phyloP scores from a whole-genome alignment of 2,113 vertebrate species.

The Silurus asotus region DNA sequence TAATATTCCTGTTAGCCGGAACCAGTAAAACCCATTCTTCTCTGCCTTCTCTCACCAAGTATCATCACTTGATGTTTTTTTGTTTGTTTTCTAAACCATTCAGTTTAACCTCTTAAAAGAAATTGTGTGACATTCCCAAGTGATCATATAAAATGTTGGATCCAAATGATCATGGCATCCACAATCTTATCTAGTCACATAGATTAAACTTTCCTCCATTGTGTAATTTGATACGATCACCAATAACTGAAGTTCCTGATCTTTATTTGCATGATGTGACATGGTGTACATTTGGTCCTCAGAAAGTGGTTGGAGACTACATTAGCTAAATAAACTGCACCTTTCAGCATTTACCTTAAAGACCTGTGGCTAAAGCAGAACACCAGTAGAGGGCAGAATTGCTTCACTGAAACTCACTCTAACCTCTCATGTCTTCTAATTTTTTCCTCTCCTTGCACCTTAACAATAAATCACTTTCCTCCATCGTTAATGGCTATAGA shows the following conservation, averaged over 20 bases:
- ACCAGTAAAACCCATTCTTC: background rate
- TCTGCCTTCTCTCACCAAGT: background rate
- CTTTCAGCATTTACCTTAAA: background rate
- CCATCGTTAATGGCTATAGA: constrained; percentile 79
- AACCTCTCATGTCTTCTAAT: constrained; percentile 48
- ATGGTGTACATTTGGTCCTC: background rate
- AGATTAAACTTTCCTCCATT: background rate
- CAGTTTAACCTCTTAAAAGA: background rate
- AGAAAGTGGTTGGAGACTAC: background rate
- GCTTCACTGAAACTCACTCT: constrained; percentile 63
- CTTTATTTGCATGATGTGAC: background rate
- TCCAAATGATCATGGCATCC: background rate
- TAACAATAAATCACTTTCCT: constrained; percentile 79
- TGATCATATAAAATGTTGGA: background rate
- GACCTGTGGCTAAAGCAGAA: background rate
- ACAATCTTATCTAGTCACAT: background rate
- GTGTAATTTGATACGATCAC: background rate
- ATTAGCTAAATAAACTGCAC: background rate
- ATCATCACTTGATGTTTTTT: background rate
- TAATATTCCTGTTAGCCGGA: background rate
- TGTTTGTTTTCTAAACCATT: background rate
- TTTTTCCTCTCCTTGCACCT: constrained; percentile 63
- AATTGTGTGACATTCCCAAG: background rate
- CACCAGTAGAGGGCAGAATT: constrained; percentile 78
- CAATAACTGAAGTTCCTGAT: background rate